A percentile compares a stretch with the other conserved stretches of the same genome.
Conservation (phyloP, 2,113 vertebrate genomes). For the Hippolais icterina region DNA sequence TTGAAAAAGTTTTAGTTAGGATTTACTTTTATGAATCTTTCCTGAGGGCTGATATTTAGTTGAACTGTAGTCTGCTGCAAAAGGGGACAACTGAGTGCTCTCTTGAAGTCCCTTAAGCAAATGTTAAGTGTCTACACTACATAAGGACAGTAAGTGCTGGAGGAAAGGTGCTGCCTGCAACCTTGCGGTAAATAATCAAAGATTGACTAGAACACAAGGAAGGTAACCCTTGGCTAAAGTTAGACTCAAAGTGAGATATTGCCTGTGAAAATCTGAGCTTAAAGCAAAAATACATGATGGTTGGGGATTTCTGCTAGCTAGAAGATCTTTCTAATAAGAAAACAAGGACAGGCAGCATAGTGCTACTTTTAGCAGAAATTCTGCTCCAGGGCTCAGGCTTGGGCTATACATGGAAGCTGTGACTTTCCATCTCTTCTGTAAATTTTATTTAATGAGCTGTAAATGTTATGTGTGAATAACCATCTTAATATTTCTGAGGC, state of each 20-base stretch:
- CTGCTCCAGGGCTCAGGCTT: background rate
- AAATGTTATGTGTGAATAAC: background rate
- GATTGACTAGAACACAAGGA: background rate
- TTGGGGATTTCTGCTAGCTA: slow-evolving; percentile 1
- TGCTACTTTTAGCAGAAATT: slow-evolving; percentile 38
- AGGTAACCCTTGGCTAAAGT: slow-evolving; percentile 39
- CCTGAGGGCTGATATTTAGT: background rate
- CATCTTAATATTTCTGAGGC: background rate
- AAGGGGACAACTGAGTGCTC: background rate
- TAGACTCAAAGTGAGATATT: slow-evolving; percentile 17
- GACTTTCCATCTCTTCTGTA: slow-evolving; percentile 15
- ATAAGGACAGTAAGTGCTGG: background rate
- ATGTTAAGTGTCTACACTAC: slow-evolving; percentile 18
- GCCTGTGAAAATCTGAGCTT: slow-evolving; percentile 11
- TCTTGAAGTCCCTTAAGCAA: background rate
- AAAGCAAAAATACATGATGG: background rate
- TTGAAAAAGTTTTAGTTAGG: background rate
- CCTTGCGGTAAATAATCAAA: background rate
- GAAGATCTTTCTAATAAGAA: slow-evolving; percentile 10
- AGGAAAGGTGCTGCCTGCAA: slow-evolving; percentile 13
- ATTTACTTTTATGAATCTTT: background rate
- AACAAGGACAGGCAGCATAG: slow-evolving; percentile 14
- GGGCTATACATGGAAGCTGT: background rate
- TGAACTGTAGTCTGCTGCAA: background rate
- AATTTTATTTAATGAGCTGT: slow-evolving; percentile 19